These are phyloP conservation scores for Aproaerema taeniolella DNA, from an alignment of 2,888 invertebrate genomes.

Conservation along the genomic window DNA sequence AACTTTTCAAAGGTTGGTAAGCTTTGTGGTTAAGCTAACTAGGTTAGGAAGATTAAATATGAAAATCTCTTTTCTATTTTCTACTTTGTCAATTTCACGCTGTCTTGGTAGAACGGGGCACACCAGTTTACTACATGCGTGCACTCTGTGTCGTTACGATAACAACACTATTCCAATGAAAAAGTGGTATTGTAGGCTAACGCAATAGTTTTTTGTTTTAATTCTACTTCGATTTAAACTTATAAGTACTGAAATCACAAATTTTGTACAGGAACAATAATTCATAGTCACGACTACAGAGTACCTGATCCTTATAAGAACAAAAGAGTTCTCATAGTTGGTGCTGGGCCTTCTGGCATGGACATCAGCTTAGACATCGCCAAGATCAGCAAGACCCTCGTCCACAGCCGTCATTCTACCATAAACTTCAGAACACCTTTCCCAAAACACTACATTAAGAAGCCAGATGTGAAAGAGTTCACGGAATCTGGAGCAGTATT, in stretches of 20 bases:
- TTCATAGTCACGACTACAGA: constrained; percentile 87
- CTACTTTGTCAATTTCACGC: too few relatives aligned
- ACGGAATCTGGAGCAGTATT: constrained; percentile 74
- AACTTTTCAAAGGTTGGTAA: constrained; percentile 58
- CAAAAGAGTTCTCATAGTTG: constrained; percentile 80
- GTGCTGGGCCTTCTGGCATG: constrained; percentile 84
- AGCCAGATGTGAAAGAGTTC: constrained; percentile 70
- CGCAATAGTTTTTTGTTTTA: too few relatives aligned
- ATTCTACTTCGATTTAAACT: neutral
- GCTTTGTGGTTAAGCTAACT: too few relatives aligned
- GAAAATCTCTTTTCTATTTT: too few relatives aligned
- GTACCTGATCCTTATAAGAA: constrained; percentile 76
- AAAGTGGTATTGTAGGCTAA: too few relatives aligned
- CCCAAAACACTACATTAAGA: constrained; percentile 66
- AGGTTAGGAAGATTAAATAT: too few relatives aligned
- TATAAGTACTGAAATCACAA: too few relatives aligned
- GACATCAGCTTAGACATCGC: constrained; percentile 83
- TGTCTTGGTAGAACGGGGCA: too few relatives aligned
- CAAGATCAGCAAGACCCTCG: constrained; percentile 49
- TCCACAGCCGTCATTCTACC: constrained; percentile 72
- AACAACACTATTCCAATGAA: too few relatives aligned
- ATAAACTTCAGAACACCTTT: constrained; percentile 53
- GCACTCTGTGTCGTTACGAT: too few relatives aligned
- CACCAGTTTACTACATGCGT: too few relatives aligned
- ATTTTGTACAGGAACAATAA: constrained; percentile 74